Conservation (phyloP, 2,797 vertebrate species). For the Coranthus polyacanthus region DNA sequence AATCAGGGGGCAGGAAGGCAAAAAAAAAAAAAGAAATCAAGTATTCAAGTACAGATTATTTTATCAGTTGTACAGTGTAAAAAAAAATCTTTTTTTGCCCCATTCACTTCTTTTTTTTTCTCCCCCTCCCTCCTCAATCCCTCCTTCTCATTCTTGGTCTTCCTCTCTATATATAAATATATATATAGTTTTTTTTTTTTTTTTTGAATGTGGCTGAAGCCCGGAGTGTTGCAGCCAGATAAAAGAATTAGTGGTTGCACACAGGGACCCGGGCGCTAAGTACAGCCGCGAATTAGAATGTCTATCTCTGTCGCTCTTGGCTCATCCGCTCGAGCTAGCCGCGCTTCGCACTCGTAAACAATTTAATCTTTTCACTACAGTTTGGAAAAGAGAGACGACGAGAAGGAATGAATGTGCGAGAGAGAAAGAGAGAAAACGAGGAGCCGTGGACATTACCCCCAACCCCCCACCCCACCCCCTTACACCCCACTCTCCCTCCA, state of each 20-base stretch:
- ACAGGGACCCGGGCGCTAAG: conserved; percentile 92
- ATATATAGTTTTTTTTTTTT: conserved; percentile 46
- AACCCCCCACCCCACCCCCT: conserved; percentile 1
- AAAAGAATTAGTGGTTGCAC: conserved; percentile 98
- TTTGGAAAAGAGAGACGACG: conserved; percentile 81
- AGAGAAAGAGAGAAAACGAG: conserved; percentile 63
- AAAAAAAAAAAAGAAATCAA: conserved; percentile 87
- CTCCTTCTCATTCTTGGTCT: conserved; percentile 20
- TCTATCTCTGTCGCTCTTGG: conserved; percentile 97
- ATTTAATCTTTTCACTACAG: conserved; percentile 99
- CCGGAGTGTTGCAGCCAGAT: conserved; percentile 98
- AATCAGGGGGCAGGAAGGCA: conserved; percentile 24
- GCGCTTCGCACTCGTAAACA: conserved; percentile 95
- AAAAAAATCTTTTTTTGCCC: conserved; percentile 87
- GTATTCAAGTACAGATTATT: conserved; percentile 95
- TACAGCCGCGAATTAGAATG: conserved; percentile 97
- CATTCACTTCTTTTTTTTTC: conserved; percentile 79
- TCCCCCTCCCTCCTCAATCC: conserved; percentile 2
- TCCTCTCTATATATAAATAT: conserved; percentile 4
- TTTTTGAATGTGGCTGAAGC: conserved; percentile 95
- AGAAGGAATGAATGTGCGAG: conserved; percentile 46
- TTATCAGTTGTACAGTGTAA: conserved; percentile 90
- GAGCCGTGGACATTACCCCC: conserved; percentile 83
- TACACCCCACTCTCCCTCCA: conserved; percentile 37
- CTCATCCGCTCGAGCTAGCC: conserved; percentile 92